Percentiles rank a stretch among this genome's conserved stretches.
These are phyloP conservation scores for Trialeurodes vaporariorum DNA, from an alignment of 1,140 invertebrate species.

Conservation along the genomic window DNA sequence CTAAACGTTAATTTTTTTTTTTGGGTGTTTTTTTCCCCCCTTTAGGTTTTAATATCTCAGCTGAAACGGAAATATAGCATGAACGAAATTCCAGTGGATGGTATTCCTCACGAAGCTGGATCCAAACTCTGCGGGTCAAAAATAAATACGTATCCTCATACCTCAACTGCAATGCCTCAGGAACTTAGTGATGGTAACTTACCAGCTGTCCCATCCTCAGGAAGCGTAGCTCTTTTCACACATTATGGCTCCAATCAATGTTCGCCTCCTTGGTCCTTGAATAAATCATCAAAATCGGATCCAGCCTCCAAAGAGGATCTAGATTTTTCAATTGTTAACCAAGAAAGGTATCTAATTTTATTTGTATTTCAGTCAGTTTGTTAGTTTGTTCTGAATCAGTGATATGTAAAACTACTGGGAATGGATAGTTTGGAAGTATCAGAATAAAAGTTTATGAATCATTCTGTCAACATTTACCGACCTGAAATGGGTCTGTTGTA, in stretches of 20 bases:
- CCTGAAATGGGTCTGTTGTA: no score
- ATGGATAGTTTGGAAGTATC: no score
- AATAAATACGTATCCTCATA: neutral
- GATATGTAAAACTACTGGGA: no score
- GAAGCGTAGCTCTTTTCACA: neutral
- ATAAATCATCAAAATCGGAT: neutral
- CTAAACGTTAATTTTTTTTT: no score
- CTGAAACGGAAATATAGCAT: neutral
- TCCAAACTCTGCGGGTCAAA: neutral
- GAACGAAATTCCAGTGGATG: neutral
- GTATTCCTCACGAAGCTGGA: neutral
- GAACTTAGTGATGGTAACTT: neutral
- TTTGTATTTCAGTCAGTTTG: no score
- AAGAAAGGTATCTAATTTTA: neutral
- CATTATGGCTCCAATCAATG: neutral
- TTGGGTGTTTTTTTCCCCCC: neutral
- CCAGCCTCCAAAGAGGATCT: neutral
- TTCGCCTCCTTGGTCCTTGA: neutral
- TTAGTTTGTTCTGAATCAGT: no score
- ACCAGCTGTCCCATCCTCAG: neutral
- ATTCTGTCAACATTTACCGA: no score
- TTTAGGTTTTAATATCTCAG: neutral
- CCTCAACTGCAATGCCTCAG: neutral
- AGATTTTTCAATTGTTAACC: neutral
- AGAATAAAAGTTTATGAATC: no score